Conservation (phyloP, 2,113 vertebrate species). For the Siniperca knerii region DNA sequence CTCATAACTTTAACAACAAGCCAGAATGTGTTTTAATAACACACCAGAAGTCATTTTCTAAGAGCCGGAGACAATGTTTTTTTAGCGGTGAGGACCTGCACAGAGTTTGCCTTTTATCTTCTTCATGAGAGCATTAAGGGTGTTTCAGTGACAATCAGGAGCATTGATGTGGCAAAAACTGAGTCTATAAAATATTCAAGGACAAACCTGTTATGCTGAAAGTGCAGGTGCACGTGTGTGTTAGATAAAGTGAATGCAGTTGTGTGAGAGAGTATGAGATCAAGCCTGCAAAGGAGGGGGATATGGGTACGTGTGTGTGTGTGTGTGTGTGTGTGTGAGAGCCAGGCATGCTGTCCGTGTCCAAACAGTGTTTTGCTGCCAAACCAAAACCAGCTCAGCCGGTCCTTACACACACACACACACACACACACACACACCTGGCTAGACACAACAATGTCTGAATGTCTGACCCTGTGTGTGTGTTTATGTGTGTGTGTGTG, state of each 20-base stretch:
- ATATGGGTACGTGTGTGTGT: background rate
- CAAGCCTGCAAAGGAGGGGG: constrained; percentile 9
- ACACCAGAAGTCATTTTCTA: background rate
- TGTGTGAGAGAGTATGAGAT: constrained; percentile 15
- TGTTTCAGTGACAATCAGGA: background rate
- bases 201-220: constrained; percentile 29
- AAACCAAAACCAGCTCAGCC: constrained; percentile 64
- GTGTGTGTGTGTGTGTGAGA: background rate
- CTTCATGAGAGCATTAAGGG: background rate
- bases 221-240: constrained; percentile 25
- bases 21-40: background rate
- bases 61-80: background rate
- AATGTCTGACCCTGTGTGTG: constrained; percentile 38
- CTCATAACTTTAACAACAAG: background rate
- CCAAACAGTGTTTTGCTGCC: constrained; percentile 61
- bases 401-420: constrained; percentile 42
- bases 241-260: constrained; percentile 9
- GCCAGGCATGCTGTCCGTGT: constrained; percentile 50
- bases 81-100: background rate
- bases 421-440: constrained; percentile 52
- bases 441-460: constrained; percentile 69
- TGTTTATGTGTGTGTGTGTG: constrained; percentile 29
- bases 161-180: background rate
- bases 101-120: background rate
- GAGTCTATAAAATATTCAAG: constrained; percentile 40